These are phyloP conservation scores for Pluvianellus socialis DNA, from an alignment of 2,113 vertebrate species.

Conservation along the genomic window DNA sequence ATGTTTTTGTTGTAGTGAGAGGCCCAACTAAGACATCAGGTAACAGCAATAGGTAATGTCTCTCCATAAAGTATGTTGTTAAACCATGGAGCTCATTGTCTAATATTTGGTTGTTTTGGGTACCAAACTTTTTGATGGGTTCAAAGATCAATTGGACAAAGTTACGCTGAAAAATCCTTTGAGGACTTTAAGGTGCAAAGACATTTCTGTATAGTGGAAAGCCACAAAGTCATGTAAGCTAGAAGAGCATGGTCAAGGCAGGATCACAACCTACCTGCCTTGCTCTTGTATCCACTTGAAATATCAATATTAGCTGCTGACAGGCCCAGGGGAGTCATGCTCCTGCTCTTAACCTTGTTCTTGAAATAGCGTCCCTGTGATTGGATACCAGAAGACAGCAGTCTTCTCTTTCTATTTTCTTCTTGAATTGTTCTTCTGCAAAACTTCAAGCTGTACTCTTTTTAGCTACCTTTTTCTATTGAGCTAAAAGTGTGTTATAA, in stretches of 20 bases:
- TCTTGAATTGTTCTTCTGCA: not conserved
- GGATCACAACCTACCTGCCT: not conserved
- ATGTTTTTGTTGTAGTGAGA: not conserved
- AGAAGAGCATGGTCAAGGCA: not conserved
- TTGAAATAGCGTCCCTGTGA: not conserved
- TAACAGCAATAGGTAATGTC: not conserved
- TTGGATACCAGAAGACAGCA: not conserved
- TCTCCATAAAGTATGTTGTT: not conserved
- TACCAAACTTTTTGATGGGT: not conserved
- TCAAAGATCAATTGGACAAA: not conserved
- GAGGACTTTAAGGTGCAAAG: not conserved
- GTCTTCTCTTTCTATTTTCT: not conserved
- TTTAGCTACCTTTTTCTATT: not conserved
- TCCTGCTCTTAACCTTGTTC: not conserved
- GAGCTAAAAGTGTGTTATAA: not conserved
- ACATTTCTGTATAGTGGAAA: not conserved
- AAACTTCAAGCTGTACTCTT: not conserved
- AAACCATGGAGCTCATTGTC: not conserved
- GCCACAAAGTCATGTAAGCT: not conserved
- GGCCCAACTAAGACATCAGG: not conserved
- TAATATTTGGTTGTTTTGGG: not conserved
- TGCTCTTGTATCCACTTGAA: not conserved
- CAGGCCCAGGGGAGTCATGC: not conserved
- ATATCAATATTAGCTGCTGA: not conserved
- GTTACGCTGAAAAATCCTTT: not conserved